Conservation (phyloP, 2,797 vertebrate genomes). For the Dryobates pubescens region DNA sequence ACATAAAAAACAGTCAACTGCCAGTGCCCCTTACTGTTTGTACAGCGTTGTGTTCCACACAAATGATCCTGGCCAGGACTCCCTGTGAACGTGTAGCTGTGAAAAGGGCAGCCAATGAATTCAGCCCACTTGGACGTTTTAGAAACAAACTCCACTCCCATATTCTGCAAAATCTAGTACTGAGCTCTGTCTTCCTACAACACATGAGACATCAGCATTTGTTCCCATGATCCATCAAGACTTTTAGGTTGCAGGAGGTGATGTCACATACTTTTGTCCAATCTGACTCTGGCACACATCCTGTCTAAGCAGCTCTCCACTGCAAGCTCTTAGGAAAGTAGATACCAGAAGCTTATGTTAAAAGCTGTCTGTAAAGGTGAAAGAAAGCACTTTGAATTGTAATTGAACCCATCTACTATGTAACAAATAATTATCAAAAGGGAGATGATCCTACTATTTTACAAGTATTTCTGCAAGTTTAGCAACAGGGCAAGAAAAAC, state of each 20-base stretch:
- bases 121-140: background rate
- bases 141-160: background rate
- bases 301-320: background rate
- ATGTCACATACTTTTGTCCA: background rate
- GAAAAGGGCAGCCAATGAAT: background rate
- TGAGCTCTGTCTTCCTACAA: background rate
- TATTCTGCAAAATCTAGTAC: background rate
- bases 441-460: background rate
- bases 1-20: background rate
- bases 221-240: background rate
- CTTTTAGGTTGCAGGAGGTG: background rate
- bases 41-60: no score
- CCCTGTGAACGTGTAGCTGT: background rate
- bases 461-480: background rate
- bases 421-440: background rate
- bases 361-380: background rate
- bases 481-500: background rate
- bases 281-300: background rate
- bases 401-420: background rate
- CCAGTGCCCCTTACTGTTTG: background rate
- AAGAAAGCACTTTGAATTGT: background rate
- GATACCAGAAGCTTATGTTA: background rate
- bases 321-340: background rate
- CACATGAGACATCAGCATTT: background rate
- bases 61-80: background rate